Evolutionary conservation across 1,140 invertebrate genomes (phyloP), one percentile per base, ranked within the genome.

Genomic region (Drosophila varians): DNA sequence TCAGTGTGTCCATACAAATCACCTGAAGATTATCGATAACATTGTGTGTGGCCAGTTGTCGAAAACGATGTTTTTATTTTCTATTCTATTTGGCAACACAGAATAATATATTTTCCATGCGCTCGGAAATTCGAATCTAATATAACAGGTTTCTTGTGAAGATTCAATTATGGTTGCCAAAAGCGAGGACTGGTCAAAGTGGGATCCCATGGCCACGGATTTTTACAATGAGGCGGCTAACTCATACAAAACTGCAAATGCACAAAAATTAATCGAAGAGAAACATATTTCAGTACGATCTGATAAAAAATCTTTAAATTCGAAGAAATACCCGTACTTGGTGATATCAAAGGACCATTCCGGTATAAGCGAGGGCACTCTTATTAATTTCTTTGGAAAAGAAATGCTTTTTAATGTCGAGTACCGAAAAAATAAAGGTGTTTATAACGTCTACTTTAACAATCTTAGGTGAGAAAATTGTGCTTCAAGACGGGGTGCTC

Each of bases 191-290:
- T 72, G 61, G 64, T 25, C 45, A 0, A 25, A 53, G 11, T 86
- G 73, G 62, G 18, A 86, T 65, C 82, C 80, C 0, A 76, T 82
- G 54, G 55, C 42, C 6, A 4, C 58, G n/a, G 49, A 87, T 1
- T 84, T 40, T 19, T 23, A 58, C 16, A 46, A 76, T 2, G 54
- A 58, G 7, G 12, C 1, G 3, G 8, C n/a, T 2, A 56, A 36
- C 0, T 87, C n/a, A n/a, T n/a, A 77, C 34, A 26, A 14, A 1
- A 52, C 16, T 21, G 11, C 42, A 1, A 40, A 36, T 0, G 49
- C 36, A 1, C 46, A 66, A 8, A 43, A 45, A 12, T 1, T 26
- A n/a, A n/a, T 60, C 11, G 48, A 64, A 0, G 26, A 43, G n/a
- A 36, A 31, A 3, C 31, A 19, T 9, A 11, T n/a, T 0, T 12